Evolutionary conservation across 2,797 vertebrate genomes (phyloP), one percentile per base, ranked within the genome.

Genomic region (Anolis apletophallus): DNA sequence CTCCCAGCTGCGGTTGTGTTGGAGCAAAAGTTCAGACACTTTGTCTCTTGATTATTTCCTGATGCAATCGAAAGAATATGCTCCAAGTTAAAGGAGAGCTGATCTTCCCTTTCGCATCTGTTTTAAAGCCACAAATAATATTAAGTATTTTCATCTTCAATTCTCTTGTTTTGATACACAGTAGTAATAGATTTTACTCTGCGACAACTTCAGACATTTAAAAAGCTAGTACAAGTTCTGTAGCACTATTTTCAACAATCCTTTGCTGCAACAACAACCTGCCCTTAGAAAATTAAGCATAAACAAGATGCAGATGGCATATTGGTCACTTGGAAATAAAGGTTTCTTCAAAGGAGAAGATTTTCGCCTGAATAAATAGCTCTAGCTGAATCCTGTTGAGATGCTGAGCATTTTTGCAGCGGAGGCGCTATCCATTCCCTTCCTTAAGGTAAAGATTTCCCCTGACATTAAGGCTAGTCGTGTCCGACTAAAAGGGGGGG

Each of bases 1-100:
- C 75, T 81, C 50, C 52, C 55, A 75, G 57, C 83, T 87, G 54
- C 79, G 69, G 46, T 84, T 73, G 64, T 57, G 54, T 26, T 21
- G 23, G 11, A 74, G 26, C 46, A 83, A 80, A 74, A 73, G 34
- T n/a, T 64, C 75, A 87, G 68, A 73, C 13, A 71, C 21, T 36
- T 59, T 83, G 72, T 61, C 32, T 73, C 68, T 79, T 72, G 23
- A 87, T 84, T 67, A 55, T 79, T 84, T 84, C 69, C 68, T 84
- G 75, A 87, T 83, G 75, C 81, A 54, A 69, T 68, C 50, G 9
- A 72, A 80, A 7, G 12, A 67, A 72, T 73, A n/a, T 84, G 23
- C 64, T 78, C 46, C 52, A 80, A 69, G 6, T 86, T 61, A 46
- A 34, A 81, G 1, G 11, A 7, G 50, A 34, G 69, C 1, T 71